Conservation (phyloP, 2,797 vertebrate species). For the Chiroxiphia lanceolata region DNA sequence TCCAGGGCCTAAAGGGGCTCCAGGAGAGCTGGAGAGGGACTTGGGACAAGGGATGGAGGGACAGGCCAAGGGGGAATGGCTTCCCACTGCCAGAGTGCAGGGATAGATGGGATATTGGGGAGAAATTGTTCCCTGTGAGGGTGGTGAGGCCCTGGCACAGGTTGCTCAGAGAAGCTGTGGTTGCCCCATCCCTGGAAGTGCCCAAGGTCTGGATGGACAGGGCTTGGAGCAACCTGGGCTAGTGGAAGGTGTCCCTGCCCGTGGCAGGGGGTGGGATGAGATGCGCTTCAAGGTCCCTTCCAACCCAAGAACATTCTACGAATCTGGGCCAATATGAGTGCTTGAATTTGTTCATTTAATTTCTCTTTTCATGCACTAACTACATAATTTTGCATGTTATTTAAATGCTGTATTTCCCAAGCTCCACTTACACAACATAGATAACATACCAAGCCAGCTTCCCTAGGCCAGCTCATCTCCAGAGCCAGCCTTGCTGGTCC, state of each 20-base stretch:
- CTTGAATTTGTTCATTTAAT: not conserved
- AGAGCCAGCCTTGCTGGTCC: not conserved
- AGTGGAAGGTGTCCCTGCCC: not conserved
- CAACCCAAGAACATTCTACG: not conserved
- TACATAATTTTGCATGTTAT: not conserved
- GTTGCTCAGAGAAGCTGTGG: not conserved
- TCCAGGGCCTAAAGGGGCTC: not conserved
- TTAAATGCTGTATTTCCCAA: not conserved
- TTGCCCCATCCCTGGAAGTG: not conserved
- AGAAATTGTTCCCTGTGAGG: not conserved
- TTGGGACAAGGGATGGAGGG: not conserved
- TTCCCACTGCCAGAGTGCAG: not conserved
- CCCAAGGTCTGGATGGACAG: rapidly evolving
- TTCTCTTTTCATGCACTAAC: not conserved
- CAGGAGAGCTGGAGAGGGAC: not conserved
- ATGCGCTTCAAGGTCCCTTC: not conserved
- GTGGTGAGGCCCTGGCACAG: not conserved
- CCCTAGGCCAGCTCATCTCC: not conserved
- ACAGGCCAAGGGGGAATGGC: not conserved
- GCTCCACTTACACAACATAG: not conserved
- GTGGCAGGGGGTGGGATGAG: not conserved
- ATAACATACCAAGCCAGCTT: not conserved
- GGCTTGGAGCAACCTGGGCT: not conserved
- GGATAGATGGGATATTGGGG: not conserved
- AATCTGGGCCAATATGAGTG: not conserved